Evolutionary conservation across 1,140 invertebrate species (phyloP), one percentile per base, ranked within the genome.

Genomic region (Atta texana): DNA sequence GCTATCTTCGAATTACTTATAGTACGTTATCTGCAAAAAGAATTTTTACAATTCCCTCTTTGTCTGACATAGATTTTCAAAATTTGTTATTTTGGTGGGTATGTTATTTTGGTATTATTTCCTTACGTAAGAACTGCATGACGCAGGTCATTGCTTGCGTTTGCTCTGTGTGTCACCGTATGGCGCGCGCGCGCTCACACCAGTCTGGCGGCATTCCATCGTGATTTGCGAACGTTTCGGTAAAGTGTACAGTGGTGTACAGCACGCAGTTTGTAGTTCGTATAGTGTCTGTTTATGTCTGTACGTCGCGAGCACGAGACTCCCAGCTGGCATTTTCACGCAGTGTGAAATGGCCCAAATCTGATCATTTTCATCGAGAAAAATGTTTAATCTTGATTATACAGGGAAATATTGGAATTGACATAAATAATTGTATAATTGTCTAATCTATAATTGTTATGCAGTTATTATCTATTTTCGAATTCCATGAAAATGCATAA

Each of bases 171-270:
- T 94, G 93, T 94, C 93, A 94, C 93, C 92, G 91, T 91, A 91
- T 91, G 88, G 90, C 84, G 89, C 80, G 74, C 77, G 87, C 76
- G 85, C 55, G 64, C 44, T 44, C 68, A 80, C 93, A 94, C 93
- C 93, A 93, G 93, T 93, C 93, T 84, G 91, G 94, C 93, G 91
- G 92, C 93, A 94, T 94, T 94, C 93, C 93, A 94, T 92, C 93
- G 93, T 94, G 93, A 94, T 94, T 94, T 94, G 93, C 92, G 92
- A 94, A 93, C 93, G 93, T 94, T 94, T 94, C 92, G 92, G 92
- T 94, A 94, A 94, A 94, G 89, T 34, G 77, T 90, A 86, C 86
- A 82, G 86, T 88, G 66, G 89, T 34, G 77, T 90, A 86, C 86
- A 82, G 86, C 88, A 61, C 86, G 76, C 57, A 75, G 75, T 77